Base-by-base conservation (phyloP, 1,140 invertebrate species). In the Heterodera schachtii region DNA sequence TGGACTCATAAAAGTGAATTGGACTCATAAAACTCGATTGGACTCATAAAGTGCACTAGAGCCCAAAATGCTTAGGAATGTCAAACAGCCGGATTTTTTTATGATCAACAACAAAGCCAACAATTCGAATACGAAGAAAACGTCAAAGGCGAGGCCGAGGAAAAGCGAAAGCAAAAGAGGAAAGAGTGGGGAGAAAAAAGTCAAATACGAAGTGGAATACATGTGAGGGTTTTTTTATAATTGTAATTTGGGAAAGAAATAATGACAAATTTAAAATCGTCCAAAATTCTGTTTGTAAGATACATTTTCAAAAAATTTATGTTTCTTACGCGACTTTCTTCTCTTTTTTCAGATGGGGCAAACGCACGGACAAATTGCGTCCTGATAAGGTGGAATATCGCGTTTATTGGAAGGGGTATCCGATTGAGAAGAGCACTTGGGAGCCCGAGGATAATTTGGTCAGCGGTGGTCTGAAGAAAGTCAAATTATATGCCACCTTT, bases 361-460 rank as follows among this genome's bases (percentile, higher is more conserved):
- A 74, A 43, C 73, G 31, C 3, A 7, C 21, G 21, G 73, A 74
- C 73, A 41, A 41, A 57, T 8, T 43, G 19, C 7, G 9, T 1
- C 46, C 46, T n/a, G 73, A 41, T 7, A 74, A 74, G 44, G 3
- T 74, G 7, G 73, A 74, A 43, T 74, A 74, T 43, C 73, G 73
- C 73, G 73, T 74, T 21, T 43, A 21, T 3, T 74, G 73, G 73
- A 74, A 74, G 52, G 31, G 21, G 3, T 74, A 74, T 74, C 46
- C 73, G 9, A 74, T 74, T 11, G n/a, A 47, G 3, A 41, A 74
- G n/a, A 57, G 46, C 9, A 43, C 73, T 1, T 74, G 73, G 73
- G 73, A 74, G 73, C 73, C 73, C 31, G 73, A 74, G 8, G 73
- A 74, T n/a, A 74, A 43, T 74, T 74, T 74, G 73, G 73, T 74